A percentile compares a stretch with the other conserved stretches of the same genome.
Evolutionary conservation across 2,113 vertebrate genomes (phyloP).

Genomic region (Australoheros scitulus): DNA sequence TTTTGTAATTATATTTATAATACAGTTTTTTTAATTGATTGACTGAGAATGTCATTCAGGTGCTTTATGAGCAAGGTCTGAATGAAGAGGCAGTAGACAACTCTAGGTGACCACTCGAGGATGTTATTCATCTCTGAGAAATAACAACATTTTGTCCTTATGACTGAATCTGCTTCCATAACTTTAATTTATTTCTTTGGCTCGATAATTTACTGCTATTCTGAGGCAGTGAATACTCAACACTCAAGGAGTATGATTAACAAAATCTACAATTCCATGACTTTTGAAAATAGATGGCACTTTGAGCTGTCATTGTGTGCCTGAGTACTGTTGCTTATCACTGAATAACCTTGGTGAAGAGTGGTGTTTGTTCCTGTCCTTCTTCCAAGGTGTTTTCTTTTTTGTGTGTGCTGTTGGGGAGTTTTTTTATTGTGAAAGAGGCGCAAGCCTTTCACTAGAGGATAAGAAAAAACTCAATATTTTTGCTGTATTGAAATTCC

Average conservation of each 20-base stretch:
- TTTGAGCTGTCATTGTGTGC: conserved; percentile 66
- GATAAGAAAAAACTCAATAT: conserved; percentile 65
- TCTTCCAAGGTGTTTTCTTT: conserved; percentile 73
- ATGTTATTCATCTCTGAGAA: conserved; percentile 19
- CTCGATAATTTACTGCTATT: conserved; percentile 33
- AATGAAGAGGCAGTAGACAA: conserved; percentile 22
- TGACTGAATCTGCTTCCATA: conserved; percentile 30
- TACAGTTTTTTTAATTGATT: neutral
- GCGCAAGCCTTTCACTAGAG: conserved; percentile 62
- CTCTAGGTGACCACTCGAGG: neutral
- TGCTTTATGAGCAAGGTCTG: conserved; percentile 31
- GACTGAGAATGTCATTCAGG: neutral
- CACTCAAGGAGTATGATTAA: conserved; percentile 56
- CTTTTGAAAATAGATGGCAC: conserved; percentile 65
- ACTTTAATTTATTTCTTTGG: conserved; percentile 40
- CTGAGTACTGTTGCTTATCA: conserved; percentile 75
- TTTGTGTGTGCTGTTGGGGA: conserved; percentile 59
- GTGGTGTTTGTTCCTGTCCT: conserved; percentile 69
- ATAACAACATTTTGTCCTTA: conserved; percentile 9
- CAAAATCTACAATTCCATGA: conserved; percentile 64
- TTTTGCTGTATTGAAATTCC: conserved; percentile 68
- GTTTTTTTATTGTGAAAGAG: conserved; percentile 58
- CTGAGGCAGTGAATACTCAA: conserved; percentile 23
- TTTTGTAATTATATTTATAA: conserved; percentile 6
- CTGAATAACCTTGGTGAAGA: conserved; percentile 79